Base-by-base conservation (phyloP, 2,888 invertebrate genomes). In the Patella depressa region DNA sequence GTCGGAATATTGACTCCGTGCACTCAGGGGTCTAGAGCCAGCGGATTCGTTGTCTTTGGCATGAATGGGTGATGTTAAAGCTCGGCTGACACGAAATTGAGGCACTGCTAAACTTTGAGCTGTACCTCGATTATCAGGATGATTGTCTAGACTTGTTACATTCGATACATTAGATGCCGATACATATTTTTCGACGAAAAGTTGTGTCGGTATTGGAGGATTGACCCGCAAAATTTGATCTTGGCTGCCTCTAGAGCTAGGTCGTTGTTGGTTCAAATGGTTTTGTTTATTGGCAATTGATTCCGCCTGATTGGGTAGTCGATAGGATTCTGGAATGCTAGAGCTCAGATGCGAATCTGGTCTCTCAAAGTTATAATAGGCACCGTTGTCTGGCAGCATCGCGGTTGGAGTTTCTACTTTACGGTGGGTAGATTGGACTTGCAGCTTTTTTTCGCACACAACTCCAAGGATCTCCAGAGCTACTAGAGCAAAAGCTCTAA, bases 401-500 rank as follows among this genome's bases (percentile, higher is more conserved):
- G 45, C 0, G 1, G 45, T 24, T 14, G 17, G 71, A 24, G 71
- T 74, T 7, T 72, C 71, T 29, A 59, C 69, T 79, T 74, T 76
- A 53, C 74, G 71, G 59, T 76, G 76, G 15, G 75, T 82, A 78
- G 65, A 84, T 79, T 57, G 82, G 75, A 72, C 80, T 69, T 80
- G 83, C 82, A 74, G 82, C 73, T 77, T 82, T 76, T 84, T 83
- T 75, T 87, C 85, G 76, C 88, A 88, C 76, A 86, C 85, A 79
- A 81, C 83, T 19, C 84, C 81, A 45, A 88, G 82, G 59, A 88
- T 83, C 74, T 88, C 87, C 73, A 88, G 75, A 0, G 87, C 86
- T 15, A 88, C 83, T 11, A 88, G 80, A 17, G 88, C 88, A 79
- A 87, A 88, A 19, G 88, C 86, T 15, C 88, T 80, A 75, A 88